Conservation (phyloP, 2,113 vertebrate species). For the Suncus etruscus region DNA sequence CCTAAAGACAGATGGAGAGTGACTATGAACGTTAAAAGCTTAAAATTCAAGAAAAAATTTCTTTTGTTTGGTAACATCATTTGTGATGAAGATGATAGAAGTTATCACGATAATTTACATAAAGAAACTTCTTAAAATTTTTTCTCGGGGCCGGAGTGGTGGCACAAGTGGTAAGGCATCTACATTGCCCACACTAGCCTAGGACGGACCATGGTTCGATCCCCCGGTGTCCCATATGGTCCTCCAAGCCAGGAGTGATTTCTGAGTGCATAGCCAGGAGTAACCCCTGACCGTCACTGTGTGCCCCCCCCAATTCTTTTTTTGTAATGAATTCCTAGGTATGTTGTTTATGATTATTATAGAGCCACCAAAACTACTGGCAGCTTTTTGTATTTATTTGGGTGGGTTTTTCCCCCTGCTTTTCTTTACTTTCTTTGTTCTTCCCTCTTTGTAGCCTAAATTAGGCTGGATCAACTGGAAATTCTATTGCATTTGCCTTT, state of each 20-base stretch:
- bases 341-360: background rate
- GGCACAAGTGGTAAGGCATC: too few species aligned
- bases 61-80: slow-evolving; percentile 2
- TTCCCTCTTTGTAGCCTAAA: slow-evolving; percentile 65
- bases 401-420: background rate
- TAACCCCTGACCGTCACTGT: too few species aligned
- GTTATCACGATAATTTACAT: slow-evolving; percentile 6
- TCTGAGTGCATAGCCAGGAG: too few species aligned
- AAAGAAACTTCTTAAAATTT: background rate
- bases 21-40: slow-evolving; percentile 29
- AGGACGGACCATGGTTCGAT: too few species aligned
- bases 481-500: slow-evolving; percentile 71
- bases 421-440: background rate
- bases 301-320: background rate
- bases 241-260: too few species aligned
- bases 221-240: too few species aligned
- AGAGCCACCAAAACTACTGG: background rate
- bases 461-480: slow-evolving; percentile 74
- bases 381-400: background rate
- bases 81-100: slow-evolving; percentile 8
- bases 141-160: too few species aligned
- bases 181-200: too few species aligned
- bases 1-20: slow-evolving; percentile 23
- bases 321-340: background rate
- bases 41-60: slow-evolving; percentile 19